Evolutionary conservation across 92 coral and sea anemone genomes (phyloP), one percentile per base, ranked within the genome.

Genomic region (Ricordea florida): DNA sequence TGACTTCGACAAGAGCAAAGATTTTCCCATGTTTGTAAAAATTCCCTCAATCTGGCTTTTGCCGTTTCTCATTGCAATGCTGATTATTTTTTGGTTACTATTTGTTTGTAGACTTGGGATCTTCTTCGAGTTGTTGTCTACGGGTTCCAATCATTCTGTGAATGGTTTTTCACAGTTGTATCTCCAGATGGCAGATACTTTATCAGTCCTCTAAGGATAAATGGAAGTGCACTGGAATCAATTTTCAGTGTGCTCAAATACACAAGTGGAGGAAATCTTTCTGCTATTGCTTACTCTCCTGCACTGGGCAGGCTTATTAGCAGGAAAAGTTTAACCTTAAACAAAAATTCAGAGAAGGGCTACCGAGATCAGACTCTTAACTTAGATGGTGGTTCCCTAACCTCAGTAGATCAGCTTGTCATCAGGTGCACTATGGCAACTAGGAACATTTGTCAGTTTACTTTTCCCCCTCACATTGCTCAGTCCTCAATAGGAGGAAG

Each of bases 221-320:
- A 79, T 57, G 85, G 78, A 10, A 79, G 85, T 44, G 78, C 78
- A 47, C n/a, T 79, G 13, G 85, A 79, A 22, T 79, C 85, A 4
- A 57, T 79, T 20, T 79, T 79, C 41, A 67, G 85, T 43, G 55
- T 33, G 0, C 64, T 76, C 1, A 76, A 62, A 34, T 45, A 51
- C 53, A 21, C 77, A 10, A 67, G 69, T 56, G 85, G 85, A 8
- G 85, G 78, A 26, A 79, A 79, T 30, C 29, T 68, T 30, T 79
- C 78, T 14, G 78, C 56, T 2, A 22, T 58, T 45, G 41, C 46
- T 2, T 73, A 76, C 30, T 40, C 62, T 0, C 82, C 82, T 28
- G 82, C 82, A 24, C 26, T 76, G 42, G 82, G 82, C 29, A 61
- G 65, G 40, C 30, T 76, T 2, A 76, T 76, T 10, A 31, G 23